Conservation (phyloP, 2,113 vertebrate species). For the Meleagris gallopavo region DNA sequence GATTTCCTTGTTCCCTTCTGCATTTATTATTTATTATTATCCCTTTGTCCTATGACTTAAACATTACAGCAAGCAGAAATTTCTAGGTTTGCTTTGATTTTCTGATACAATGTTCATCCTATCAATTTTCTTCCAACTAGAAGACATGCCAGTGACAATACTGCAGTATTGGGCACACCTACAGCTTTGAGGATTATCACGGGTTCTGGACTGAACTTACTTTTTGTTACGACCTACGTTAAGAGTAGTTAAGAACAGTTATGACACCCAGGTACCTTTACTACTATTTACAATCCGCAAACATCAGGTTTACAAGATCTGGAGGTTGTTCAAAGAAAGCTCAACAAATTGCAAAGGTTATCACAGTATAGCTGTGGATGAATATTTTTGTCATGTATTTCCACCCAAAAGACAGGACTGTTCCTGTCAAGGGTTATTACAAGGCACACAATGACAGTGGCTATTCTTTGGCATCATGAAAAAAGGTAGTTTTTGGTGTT, state of each 20-base stretch:
- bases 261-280: background rate
- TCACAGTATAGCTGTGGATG: background rate
- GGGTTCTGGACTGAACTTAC: background rate
- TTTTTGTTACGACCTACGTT: background rate
- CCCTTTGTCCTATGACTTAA: background rate
- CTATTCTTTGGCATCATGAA: background rate
- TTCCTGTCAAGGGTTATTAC: background rate
- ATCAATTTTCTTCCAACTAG: background rate
- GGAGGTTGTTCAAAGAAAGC: background rate
- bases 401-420: background rate
- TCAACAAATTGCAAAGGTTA: background rate
- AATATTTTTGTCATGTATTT: background rate
- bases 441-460: accelerated
- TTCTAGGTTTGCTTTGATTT: background rate
- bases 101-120: background rate
- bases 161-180: background rate
- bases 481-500: background rate
- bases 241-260: background rate
- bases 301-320: background rate
- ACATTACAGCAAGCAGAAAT: background rate
- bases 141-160: background rate
- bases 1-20: slow-evolving; percentile 37
- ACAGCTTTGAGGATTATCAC: background rate
- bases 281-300: background rate
- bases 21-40: slow-evolving; percentile 16